Base-by-base conservation (phyloP, 1,140 invertebrate genomes). In the Cardiocondyla obscurior region DNA sequence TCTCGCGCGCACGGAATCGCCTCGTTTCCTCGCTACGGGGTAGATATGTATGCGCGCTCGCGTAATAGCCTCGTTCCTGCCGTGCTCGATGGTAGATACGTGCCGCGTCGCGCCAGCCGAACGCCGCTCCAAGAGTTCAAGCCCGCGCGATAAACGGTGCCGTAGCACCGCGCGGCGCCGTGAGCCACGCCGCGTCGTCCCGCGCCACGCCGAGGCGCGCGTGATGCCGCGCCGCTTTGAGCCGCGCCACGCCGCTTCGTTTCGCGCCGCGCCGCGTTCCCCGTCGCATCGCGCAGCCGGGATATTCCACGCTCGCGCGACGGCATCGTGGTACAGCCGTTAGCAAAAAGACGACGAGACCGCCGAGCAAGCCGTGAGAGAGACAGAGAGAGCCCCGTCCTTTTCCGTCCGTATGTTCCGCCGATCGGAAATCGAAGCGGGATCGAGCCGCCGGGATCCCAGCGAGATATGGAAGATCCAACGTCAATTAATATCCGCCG, bases 11-110 rank as follows among this genome's bases (percentile, higher is more conserved):
- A 77, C 83, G 81, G 87, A 88, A 81, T 88, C 90, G 74, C 69
- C 70, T 79, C 74, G 72, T 81, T 91, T 84, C 82, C 81, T 90
- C 87, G 82, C 88, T 82, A 81, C 53, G 72, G 65, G 76, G 82
- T 84, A 83, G 87, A 92, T 88, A 86, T 88, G 87, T 91, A 90
- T 91, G 89, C 89, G 89, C 91, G 90, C 89, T 91, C 91, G 90
- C 92, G 90, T 93, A 93, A 93, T 93, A 93, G 92, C 92, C 92
- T 92, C 90, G 92, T 92, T 92, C 88, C 90, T 93, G 89, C 91
- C 90, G 90, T 92, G 88, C 90, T 91, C 91, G 91, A 92, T 92
- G 92, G 88, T 87, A 92, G 92, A 93, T 92, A 92, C 91, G 92
- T 90, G 87, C 88, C 89, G 88, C 88, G 90, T 87, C 89, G 90